phyloP scores from a whole-genome alignment of 2,797 vertebrate species.

The Centroberyx gerrardi region DNA sequence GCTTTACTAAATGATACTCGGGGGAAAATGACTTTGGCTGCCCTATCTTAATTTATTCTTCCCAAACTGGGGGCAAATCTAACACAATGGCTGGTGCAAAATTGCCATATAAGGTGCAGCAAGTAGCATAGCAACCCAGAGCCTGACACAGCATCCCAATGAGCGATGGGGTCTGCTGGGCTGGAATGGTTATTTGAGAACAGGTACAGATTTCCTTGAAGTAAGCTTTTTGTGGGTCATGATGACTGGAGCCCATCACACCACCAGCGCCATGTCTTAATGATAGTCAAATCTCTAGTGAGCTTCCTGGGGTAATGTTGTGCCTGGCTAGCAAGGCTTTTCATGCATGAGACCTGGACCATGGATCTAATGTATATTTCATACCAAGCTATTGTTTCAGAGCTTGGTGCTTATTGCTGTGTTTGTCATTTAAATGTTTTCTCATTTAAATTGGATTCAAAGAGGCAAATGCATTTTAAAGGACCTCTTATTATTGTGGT shows the following conservation, averaged over 20 bases:
- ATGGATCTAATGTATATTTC: constrained; percentile 74
- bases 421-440: constrained; percentile 42
- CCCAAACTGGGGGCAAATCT: constrained; percentile 32
- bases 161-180: constrained; percentile 56
- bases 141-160: constrained; percentile 76
- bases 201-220: constrained; percentile 1
- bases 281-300: constrained; percentile 15
- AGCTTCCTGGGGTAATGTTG: constrained; percentile 13
- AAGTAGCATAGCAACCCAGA: constrained; percentile 72
- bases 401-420: constrained; percentile 34
- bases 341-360: constrained; percentile 30
- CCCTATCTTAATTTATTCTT: neutral
- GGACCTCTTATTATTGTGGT: constrained; percentile 60
- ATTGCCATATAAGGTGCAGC: constrained; percentile 56
- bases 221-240: constrained; percentile 2
- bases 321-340: constrained; percentile 29
- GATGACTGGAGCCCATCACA: neutral
- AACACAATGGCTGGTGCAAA: constrained; percentile 39
- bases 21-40: neutral
- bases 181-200: constrained; percentile 59
- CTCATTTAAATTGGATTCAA: constrained; percentile 63
- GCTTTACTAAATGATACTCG: neutral
- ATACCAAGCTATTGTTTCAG: constrained; percentile 60
- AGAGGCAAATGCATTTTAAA: constrained; percentile 63
- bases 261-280: neutral